Evolutionary conservation across 92 coral and sea anemone genomes (phyloP), one percentile per base, ranked within the genome.

Genomic region (Porites evermanni): DNA sequence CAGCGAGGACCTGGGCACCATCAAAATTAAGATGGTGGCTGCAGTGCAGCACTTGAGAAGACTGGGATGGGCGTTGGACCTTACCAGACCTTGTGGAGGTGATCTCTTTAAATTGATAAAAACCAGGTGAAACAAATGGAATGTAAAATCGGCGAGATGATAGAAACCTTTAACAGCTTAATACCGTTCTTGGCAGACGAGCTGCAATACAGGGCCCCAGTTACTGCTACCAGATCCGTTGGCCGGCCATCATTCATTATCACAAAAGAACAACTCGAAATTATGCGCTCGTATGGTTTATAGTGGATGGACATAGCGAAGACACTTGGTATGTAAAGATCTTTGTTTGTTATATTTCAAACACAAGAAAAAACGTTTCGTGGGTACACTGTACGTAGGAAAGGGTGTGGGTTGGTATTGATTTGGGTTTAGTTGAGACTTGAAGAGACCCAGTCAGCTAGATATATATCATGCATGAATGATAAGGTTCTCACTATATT

Each of bases 241-340:
- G 88, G 92, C 16, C 60, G 92, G 64, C 92, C 92, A 21, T 84
- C 88, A 12, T 88, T 67, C 70, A 23, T 67, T 21, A 88, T 83
- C 44, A 70, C 88, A 7, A 88, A 83, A 61, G 92, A 88, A 26
- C 92, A 88, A 79, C 75, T 88, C 8, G 92, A 88, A 19, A 51
- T 74, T 1, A 81, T 81, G 86, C 86, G 86, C 53, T 20, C 51
- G 53, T 81, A 70, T 53, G 86, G 86, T 24, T 60, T 81, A 18
- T 68, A 24, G 19, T 81, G 86, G 86, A 70, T 74, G 44, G 86
- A 81, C 51, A 81, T 81, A 69, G 86, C 77, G 16, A 81, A 81
- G 32, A 24, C 86, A 20, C 75, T 67, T 21, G 86, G 78, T 67
- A 70, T n/a, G 54, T 16, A 26, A 26, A 26, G 32, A 26, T 26